Percentiles rank a stretch among this genome's conserved stretches.
Conservation (phyloP, 2,797 vertebrate genomes). For the Uromys caudimaculatus region DNA sequence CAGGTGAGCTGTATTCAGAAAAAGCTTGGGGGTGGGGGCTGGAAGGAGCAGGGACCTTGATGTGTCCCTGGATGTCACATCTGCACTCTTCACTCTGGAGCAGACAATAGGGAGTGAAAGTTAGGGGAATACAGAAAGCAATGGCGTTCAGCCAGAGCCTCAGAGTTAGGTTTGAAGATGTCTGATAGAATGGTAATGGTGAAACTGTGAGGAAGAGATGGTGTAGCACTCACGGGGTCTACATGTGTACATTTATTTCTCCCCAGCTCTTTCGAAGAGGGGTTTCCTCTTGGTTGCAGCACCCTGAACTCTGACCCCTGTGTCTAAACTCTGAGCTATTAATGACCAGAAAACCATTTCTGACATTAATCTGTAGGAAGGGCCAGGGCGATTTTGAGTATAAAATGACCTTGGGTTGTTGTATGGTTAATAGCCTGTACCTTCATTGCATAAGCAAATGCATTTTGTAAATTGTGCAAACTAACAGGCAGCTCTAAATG, state of each 20-base stretch:
- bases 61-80: neutral
- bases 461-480: slow-evolving; percentile 54
- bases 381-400: neutral
- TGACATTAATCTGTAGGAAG: slow-evolving; percentile 32
- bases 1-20: neutral
- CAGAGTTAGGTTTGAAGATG: neutral
- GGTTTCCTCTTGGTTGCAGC: neutral
- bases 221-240: neutral
- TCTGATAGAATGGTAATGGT: neutral
- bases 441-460: slow-evolving; percentile 49
- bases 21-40: too few relatives aligned
- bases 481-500: slow-evolving; percentile 28
- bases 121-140: neutral
- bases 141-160: rapidly evolving
- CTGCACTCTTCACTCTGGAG: slow-evolving; percentile 17
- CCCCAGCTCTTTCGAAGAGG: neutral
- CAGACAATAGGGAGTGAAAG: neutral
- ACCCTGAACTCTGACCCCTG: neutral
- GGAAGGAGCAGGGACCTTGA: neutral
- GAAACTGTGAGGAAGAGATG: neutral
- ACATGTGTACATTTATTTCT: neutral
- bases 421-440: slow-evolving; percentile 29
- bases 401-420: slow-evolving; percentile 49
- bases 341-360: slow-evolving; percentile 36
- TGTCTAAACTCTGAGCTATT: neutral